Evolutionary conservation across 2,797 vertebrate genomes (phyloP), one percentile per base, ranked within the genome.

Genomic region (Meda fulgida): DNA sequence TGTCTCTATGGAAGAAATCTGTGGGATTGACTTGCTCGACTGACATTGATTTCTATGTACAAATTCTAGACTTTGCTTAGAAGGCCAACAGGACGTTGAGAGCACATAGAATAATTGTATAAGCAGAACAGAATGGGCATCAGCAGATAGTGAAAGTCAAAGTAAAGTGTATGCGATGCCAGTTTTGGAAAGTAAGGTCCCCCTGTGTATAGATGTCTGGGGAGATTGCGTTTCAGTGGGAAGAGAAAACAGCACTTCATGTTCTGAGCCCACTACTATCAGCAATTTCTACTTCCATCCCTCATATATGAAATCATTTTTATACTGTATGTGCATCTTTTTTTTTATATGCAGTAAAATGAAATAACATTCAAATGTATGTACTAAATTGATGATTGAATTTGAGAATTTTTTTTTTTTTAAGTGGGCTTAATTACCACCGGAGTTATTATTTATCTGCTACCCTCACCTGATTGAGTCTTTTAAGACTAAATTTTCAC

Each of bases 111-210:
- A 81, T 43, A 29, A 23, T 55, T 69, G 26, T 14, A 34, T 8
- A n/a, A 51, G 81, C 43, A 46, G 67, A 73, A 73, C 8, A 18
- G 34, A 67, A 76, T 40, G 29, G 23, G 4, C 46, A 40, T 84
- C 81, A 76, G 31, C 21, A 67, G 34, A 29, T 48, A 34, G 34
- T 38, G 19, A 48, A 66, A 48, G 38, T 23, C 31, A 48, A 78
- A 69, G 67, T n/a, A 26, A 51, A 82, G 46, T 75, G 16, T 86
- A 55, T 73, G 55, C 38, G 73, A 66, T 13, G 31, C 29, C 36
- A 63, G 8, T 78, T 75, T 75, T 36, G 9, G 53, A 83, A 72
- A 36, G 23, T 21, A 36, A 55, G 26, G 38, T 83, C 18, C 31
- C 78, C 38, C 11, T 38, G 71, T 75, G 55, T 73, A 73, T 48